Evolutionary conservation across 2,797 vertebrate species (phyloP).

Genomic region (Onychomys torridus): DNA sequence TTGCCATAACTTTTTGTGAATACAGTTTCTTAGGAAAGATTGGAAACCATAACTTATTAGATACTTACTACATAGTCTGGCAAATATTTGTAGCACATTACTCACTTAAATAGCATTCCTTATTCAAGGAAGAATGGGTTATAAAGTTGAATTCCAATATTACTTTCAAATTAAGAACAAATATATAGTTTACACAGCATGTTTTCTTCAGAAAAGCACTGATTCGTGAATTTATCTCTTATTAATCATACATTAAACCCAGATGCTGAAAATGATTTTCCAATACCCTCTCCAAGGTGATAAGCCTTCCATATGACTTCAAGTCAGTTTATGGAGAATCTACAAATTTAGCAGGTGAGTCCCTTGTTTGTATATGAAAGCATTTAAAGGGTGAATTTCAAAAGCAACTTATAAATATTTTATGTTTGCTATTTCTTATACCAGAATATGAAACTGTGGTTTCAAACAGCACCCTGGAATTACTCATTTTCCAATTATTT

Average conservation of each 20-base stretch:
- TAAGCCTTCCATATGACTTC: neutral
- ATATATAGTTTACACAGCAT: neutral
- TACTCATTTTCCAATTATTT: no score
- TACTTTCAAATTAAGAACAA: neutral
- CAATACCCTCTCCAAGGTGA: neutral
- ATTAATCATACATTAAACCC: neutral
- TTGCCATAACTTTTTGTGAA: no score
- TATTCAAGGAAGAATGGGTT: neutral
- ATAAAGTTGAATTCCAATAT: neutral
- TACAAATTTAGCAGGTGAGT: neutral
- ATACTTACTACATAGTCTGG: no score
- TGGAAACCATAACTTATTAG: no score
- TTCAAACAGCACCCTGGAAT: no score
- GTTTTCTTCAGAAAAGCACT: neutral
- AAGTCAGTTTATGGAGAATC: neutral
- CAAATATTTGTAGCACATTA: no score
- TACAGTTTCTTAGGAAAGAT: no score
- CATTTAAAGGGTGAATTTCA: neutral
- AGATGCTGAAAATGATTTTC: neutral
- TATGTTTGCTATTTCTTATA: no score
- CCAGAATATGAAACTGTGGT: no score
- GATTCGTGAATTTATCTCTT: neutral
- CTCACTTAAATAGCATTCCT: no score
- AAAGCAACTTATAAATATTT: neutral
- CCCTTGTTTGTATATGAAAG: neutral